phyloP scores from a whole-genome alignment of 2,113 vertebrate species.

The Scortum barcoo region DNA sequence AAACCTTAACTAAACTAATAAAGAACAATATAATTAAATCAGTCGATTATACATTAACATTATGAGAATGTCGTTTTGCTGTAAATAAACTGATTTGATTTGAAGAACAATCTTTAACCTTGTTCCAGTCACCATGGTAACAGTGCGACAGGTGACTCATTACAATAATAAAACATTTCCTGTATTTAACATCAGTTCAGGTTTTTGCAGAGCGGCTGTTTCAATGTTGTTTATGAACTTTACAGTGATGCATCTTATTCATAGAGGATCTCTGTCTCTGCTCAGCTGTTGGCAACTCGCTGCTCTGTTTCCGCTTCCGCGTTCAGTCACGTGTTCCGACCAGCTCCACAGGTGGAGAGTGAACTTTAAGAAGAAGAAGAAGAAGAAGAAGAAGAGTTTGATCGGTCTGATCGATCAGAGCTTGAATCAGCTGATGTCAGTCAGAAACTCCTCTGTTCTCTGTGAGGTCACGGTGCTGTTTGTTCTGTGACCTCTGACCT shows the following conservation, averaged over 20 bases:
- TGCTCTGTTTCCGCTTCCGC: conserved; percentile 78
- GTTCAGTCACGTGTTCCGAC: conserved; percentile 72
- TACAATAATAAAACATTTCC: too few relatives aligned
- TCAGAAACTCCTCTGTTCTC: too few relatives aligned
- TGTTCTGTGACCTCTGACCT: conserved; percentile 18
- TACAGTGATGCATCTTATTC: rapidly evolving
- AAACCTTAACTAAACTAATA: neutral
- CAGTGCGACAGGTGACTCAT: neutral
- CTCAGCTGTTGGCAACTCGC: conserved; percentile 75
- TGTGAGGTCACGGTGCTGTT: neutral
- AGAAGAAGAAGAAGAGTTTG: neutral
- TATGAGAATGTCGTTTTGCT: too few relatives aligned
- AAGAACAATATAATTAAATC: neutral
- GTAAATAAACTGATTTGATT: neutral
- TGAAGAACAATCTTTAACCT: too few relatives aligned
- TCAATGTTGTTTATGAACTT: neutral
- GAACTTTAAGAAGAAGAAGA: conserved; percentile 38
- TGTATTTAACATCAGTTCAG: too few relatives aligned
- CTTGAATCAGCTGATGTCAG: neutral
- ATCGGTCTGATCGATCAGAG: neutral
- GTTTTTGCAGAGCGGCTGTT: neutral
- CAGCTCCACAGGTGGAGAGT: conserved; percentile 72
- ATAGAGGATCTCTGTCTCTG: conserved; percentile 50
- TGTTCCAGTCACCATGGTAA: neutral
- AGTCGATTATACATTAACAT: too few relatives aligned